Conservation (phyloP, 2,888 invertebrate genomes). For the Eueremaeus valkanovi region DNA sequence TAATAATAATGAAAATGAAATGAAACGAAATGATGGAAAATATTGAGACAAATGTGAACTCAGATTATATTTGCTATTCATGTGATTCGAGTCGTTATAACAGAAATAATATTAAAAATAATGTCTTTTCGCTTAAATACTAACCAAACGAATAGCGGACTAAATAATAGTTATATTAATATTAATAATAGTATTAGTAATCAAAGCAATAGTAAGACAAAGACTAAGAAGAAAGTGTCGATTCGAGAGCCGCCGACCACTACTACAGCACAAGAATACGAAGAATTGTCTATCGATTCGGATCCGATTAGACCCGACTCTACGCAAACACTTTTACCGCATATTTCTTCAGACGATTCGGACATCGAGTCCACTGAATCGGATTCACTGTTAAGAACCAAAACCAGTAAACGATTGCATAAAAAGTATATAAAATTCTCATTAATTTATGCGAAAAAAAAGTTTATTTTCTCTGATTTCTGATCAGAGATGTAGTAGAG, state of each 20-base stretch:
- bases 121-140: not conserved
- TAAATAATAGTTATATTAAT: not conserved
- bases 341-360: constrained; percentile 33
- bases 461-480: not conserved
- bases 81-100: not conserved
- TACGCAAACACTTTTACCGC: constrained; percentile 11
- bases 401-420: not conserved
- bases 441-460: not conserved
- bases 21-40: not conserved
- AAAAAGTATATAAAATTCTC: not conserved
- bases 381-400: constrained; percentile 39
- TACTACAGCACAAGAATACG: not conserved
- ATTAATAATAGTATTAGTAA: not conserved
- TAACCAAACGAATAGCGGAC: not conserved
- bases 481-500: not conserved
- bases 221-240: not conserved
- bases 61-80: not conserved
- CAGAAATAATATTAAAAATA: not conserved
- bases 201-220: too few species aligned
- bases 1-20: too few species aligned
- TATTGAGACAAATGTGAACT: not conserved
- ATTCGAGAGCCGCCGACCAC: not conserved
- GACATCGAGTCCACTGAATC: constrained; percentile 41
- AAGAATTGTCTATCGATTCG: not conserved
- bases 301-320: constrained; percentile 5